Base-by-base conservation (phyloP, 2,888 invertebrate genomes). In the Nomada ruficornis region DNA sequence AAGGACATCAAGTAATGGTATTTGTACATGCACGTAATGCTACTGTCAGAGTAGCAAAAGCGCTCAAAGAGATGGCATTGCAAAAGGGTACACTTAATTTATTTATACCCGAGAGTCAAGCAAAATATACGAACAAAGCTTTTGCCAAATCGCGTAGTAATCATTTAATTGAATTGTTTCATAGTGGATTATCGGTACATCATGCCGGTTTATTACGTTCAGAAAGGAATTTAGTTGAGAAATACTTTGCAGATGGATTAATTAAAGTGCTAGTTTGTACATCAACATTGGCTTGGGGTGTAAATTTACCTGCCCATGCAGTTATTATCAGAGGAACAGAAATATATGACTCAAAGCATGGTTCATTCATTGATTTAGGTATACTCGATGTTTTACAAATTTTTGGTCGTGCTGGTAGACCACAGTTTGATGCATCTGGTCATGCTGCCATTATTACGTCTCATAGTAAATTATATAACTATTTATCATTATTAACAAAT, bases 201-300 rank as follows among this genome's bases (percentile, higher is more conserved):
- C 99, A 99, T 94, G 99, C 99, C 42, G 99, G 99, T 9, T 97
- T 99, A 96, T 93, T 98, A 73, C 95, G 99, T 79, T 95, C 96
- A 77, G 99, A 99, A 94, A 96, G 98, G 84, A 96, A 96, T 91
- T 94, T 98, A 94, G 97, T 98, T 0, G 99, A 99, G 93, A 97
- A 97, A 92, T 97, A 97, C 89, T 99, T 99, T 92, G 94, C 96
- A 0, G 97, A 97, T 73, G 99, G 99, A 23, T 65, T 88, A 9
- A 84, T 86, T 47, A 87, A 86, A 64, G 84, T 85, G 0, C 94
- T 99, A 2, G 97, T 98, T 11, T 99, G 99, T 93, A 99, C 99
- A 0, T 98, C 99, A 0, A 99, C 99, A 0, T 95, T 99, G 47
- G 99, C 99, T 42, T 99, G 99, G 99, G 99, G 99, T 88, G 99